Evolutionary conservation across 2,113 vertebrate species (phyloP).

Genomic region (Cebus imitator): DNA sequence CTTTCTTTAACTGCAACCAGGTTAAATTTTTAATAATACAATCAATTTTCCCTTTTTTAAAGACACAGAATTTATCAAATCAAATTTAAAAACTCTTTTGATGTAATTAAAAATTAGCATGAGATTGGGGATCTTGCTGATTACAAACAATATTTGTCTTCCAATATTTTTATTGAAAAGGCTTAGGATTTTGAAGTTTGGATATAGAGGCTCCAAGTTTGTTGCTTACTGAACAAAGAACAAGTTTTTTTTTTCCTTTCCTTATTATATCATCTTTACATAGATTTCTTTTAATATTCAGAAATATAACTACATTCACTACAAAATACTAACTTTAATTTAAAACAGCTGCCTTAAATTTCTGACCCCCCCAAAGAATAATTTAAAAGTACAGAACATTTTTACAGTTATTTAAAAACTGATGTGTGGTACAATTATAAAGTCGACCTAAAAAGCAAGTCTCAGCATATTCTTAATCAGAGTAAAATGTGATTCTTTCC

Average conservation of each 20-base stretch:
- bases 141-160: neutral
- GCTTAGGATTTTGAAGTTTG: neutral
- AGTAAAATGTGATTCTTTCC: constrained; percentile 71
- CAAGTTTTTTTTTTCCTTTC: neutral
- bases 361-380: constrained; percentile 55
- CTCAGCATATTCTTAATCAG: constrained; percentile 76
- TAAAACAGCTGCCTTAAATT: constrained; percentile 72
- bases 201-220: neutral
- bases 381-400: constrained; percentile 60
- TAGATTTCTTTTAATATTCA: constrained; percentile 42
- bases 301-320: constrained; percentile 54
- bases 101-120: neutral
- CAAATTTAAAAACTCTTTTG: neutral
- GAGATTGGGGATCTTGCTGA: neutral
- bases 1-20: neutral
- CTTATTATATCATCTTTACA: constrained; percentile 23
- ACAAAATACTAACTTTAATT: constrained; percentile 62
- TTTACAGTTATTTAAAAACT: constrained; percentile 75
- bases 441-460: constrained; percentile 71
- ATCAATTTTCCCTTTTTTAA: constrained; percentile 12
- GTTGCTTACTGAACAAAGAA: neutral
- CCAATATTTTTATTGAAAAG: neutral
- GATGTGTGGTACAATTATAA: constrained; percentile 69
- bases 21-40: neutral
- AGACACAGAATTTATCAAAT: neutral